Base-by-base conservation (phyloP, 2,888 invertebrate species). In the Cephus rjabovi region DNA sequence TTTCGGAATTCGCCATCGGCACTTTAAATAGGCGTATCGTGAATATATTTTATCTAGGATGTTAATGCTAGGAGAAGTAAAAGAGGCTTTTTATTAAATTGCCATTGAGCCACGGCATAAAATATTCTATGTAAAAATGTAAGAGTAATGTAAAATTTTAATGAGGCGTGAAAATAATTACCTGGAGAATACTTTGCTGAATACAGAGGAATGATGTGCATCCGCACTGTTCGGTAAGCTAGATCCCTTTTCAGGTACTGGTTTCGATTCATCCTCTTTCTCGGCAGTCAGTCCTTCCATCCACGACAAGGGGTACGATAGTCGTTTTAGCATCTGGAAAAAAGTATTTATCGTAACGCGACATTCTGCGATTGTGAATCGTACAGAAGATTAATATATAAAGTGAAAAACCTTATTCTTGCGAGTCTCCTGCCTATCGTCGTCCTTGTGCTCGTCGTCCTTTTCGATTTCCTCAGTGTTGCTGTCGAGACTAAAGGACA, bases 131-230 rank as follows among this genome's bases (percentile, higher is more conserved):
- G 74, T 76, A 76, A 12, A 37, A 34, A 30, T 12, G 23, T 69
- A 23, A 56, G 23, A 56, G 40, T 56, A 23, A 23, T 23, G 9
- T 37, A 0, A 1, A 23, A 56, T 56, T 23, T 56, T 1, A 23
- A 56, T 56, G 9, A 23, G 6, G 2, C 9, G 9, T 9, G 30
- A 15, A 30, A 71, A 30, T 79, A 85, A 92, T 92, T 92, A 97
- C 97, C 97, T 97, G 90, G 96, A 97, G 92, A 97, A 97, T 84
- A 97, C 97, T 94, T 97, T 97, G 87, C 97, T 97, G 93, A 97
- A 97, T 85, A 97, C 95, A 86, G 97, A 97, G 35, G 94, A 94
- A 87, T 94, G 94, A 88, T 94, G 94, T 83, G 94, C 94, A 84
- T 94, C 94, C 11, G 94, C 94, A 23, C 94, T 94, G 79, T 93